Base-by-base conservation (phyloP, 2,888 invertebrate species). In the Sminthurides aquaticus region DNA sequence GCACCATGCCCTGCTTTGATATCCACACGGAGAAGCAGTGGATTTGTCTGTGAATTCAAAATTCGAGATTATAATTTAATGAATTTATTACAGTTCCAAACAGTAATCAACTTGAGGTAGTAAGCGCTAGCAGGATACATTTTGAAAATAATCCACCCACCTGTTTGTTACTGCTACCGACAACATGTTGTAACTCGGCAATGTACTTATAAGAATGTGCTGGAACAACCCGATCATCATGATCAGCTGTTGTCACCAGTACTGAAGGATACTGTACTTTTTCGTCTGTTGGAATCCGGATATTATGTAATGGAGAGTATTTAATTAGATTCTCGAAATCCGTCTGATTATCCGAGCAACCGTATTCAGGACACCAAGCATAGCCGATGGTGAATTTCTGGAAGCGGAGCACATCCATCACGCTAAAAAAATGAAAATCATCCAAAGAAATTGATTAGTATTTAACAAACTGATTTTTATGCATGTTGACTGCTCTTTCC, bases 381-480 rank as follows among this genome's bases (percentile, higher is more conserved):
- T 91, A 90, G 0, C 98, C 98, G 77, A 97, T 93, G 3, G 98
- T 98, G 80, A 98, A 96, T 81, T 95, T 94, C 80, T 98, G 95
- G 82, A 91, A 99, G 65, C 96, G 85, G 68, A 98, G 81, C 95
- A 98, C 94, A 81, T 99, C 99, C 81, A 96, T 82, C 1, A 99
- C 97, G 20, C 95, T 94, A 80, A 11, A 24, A 29, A 26, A n/a
- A 26, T 18, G n/a, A n/a, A n/a, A n/a, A n/a, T n/a, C 8, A 28
- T n/a, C n/a, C n/a, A n/a, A n/a, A n/a, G n/a, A n/a, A n/a, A n/a
- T n/a, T n/a, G n/a, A n/a, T n/a, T n/a, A n/a, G n/a, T n/a, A n/a
- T n/a, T n/a, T n/a, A n/a, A n/a, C n/a, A n/a, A n/a, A n/a, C n/a
- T n/a, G n/a, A n/a, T n/a, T n/a, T n/a, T n/a, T n/a, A n/a, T n/a